phyloP scores from a whole-genome alignment of 2,888 invertebrate species.

The Boloria selene region DNA sequence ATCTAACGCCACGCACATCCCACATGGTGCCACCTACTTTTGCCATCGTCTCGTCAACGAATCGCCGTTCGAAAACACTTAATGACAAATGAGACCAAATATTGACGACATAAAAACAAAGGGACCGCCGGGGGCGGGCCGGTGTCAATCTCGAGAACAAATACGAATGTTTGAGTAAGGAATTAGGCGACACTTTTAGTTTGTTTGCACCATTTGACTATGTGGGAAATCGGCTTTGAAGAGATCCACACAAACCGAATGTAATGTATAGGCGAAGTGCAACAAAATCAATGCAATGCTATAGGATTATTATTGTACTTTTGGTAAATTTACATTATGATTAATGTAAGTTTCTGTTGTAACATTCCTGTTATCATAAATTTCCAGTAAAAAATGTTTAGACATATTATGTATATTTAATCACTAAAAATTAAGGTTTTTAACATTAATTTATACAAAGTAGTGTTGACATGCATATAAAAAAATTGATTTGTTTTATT shows the following conservation, averaged over 20 bases:
- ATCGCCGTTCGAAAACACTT: conserved; percentile 65
- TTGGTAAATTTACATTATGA: not conserved
- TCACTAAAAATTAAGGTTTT: not conserved
- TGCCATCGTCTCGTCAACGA: conserved; percentile 51
- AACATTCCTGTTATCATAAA: no score
- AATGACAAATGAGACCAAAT: conserved; percentile 56
- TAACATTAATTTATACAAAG: not conserved
- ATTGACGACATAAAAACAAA: conserved; percentile 72
- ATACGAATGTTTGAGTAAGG: conserved; percentile 73
- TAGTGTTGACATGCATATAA: not conserved
- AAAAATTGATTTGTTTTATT: not conserved
- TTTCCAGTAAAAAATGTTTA: no score
- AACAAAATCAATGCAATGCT: not conserved
- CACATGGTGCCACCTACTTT: conserved; percentile 66
- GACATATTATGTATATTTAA: no score
- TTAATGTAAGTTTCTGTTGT: no score
- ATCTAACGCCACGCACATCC: conserved; percentile 42
- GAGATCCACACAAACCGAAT: conserved; percentile 46
- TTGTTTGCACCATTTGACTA: conserved; percentile 55
- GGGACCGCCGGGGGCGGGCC: conserved; percentile 65
- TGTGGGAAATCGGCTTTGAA: conserved; percentile 48
- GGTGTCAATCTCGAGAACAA: conserved; percentile 79
- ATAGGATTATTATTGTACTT: not conserved
- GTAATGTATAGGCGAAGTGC: conserved; percentile 41
- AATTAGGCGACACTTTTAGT: conserved; percentile 76